Base-by-base conservation (phyloP, 2,797 vertebrate genomes). In the Tiaroga cobitis region DNA sequence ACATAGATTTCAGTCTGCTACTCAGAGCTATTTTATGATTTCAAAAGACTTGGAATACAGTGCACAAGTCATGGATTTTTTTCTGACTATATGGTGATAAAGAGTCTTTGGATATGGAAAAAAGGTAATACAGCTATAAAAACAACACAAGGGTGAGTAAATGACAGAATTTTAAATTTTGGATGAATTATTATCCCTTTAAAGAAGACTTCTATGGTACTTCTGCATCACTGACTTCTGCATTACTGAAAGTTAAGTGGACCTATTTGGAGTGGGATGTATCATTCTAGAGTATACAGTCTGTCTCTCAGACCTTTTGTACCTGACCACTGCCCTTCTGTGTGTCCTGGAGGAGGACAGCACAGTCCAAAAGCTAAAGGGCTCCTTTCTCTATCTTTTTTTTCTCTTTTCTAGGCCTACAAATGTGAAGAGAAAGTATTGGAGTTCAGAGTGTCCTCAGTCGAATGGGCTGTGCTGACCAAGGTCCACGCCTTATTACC, bases 401-500 rank as follows among this genome's bases (percentile, higher is more conserved):
- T 76, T 54, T 65, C 26, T 39, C 19, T 73, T 73, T 78, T 68
- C 65, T 59, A 24, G 9, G 54, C 46, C 65, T 80, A 56, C 65
- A 67, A 83, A 75, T 56, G 74, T 88, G 79, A 75, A 69, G 72
- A 63, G 76, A 70, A 85, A 59, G 37, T 65, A 32, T 76, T 32
- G 41, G 34, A 61, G 74, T 41, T 49, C 13, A 37, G 41, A 34
- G 39, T 29, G 67, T 63, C 73, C 76, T 85, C 41, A 39, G n/a
- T 39, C 16, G 29, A 82, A 73, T 68, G 69, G 43, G 69, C 51
- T 82, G 61, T 26, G 72, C 77, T 37, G 80, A 89, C 77, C 81
- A 70, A 56, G 56, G 43, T 78, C 75, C 39, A 85, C 19, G 75
- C 29, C 84, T 87, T 80, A 83, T 88, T 89, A 89, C 76, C 73